Percentiles rank a stretch among this genome's conserved stretches.
Evolutionary conservation across 2,797 vertebrate genomes (phyloP).

Genomic region (Trachurus trachurus): DNA sequence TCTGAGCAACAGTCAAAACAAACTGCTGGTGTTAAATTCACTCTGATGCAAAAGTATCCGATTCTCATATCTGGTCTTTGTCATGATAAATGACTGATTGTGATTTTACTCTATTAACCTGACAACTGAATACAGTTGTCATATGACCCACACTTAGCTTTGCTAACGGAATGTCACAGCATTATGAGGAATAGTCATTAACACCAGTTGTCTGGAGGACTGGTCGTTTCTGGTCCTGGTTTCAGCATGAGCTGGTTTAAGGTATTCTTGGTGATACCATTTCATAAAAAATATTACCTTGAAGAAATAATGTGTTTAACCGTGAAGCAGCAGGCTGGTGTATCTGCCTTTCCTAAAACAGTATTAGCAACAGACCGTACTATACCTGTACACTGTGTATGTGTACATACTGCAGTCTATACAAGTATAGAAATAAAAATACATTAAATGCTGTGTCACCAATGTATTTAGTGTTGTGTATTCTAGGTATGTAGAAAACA

Average conservation of each 20-base stretch:
- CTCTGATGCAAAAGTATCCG: background rate
- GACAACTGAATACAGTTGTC: background rate
- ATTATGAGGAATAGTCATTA: background rate
- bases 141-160: background rate
- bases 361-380: background rate
- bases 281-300: background rate
- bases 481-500: constrained; percentile 8
- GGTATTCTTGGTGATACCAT: background rate
- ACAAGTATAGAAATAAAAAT: background rate
- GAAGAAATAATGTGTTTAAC: background rate
- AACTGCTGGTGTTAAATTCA: background rate
- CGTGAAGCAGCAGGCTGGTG: constrained; percentile 10
- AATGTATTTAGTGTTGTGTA: background rate
- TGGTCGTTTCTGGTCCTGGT: background rate
- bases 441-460: background rate
- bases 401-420: background rate
- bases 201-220: background rate
- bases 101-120: background rate
- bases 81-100: background rate
- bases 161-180: background rate
- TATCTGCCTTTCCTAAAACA: background rate
- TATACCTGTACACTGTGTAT: background rate
- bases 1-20: background rate
- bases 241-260: fast-evolving
- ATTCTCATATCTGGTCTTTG: background rate